Conservation (phyloP, 2,113 vertebrate genomes). For the Lamprologus callipterus region DNA sequence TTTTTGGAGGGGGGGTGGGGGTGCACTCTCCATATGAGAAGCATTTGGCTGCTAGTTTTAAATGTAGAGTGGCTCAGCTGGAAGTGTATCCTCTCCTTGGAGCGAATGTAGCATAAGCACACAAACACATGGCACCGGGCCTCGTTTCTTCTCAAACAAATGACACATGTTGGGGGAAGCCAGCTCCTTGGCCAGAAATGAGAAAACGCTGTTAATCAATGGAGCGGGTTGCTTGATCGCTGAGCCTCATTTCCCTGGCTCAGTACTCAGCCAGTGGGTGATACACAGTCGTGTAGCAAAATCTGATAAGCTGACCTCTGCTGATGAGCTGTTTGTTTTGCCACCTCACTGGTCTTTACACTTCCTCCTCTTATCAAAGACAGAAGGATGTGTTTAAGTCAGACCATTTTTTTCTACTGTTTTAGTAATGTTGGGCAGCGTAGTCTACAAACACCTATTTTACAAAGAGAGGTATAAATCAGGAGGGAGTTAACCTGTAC, state of each 20-base stretch:
- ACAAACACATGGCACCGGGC: constrained; percentile 29
- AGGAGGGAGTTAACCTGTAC: neutral
- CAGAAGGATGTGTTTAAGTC: neutral
- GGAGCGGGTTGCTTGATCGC: constrained; percentile 35
- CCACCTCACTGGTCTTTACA: neutral
- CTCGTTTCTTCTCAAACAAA: constrained; percentile 40
- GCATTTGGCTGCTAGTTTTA: constrained; percentile 43
- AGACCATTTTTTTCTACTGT: neutral
- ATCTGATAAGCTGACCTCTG: constrained; percentile 34
- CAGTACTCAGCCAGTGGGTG: constrained; percentile 7
- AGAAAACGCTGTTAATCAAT: constrained; percentile 47
- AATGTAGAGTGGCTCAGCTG: constrained; percentile 55
- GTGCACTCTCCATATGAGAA: constrained; percentile 22
- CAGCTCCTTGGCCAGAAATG: constrained; percentile 23
- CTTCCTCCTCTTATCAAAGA: neutral
- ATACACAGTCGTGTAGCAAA: constrained; percentile 12
- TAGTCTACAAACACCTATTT: neutral
- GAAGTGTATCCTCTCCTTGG: constrained; percentile 33
- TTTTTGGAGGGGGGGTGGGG: neutral
- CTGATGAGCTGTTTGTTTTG: constrained; percentile 13
- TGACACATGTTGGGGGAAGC: constrained; percentile 14
- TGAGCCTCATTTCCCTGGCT: constrained; percentile 28
- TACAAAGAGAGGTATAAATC: neutral
- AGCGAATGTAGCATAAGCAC: constrained; percentile 18
- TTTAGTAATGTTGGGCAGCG: neutral